Conservation (phyloP, 2,113 vertebrate species). For the Callipepla squamata region DNA sequence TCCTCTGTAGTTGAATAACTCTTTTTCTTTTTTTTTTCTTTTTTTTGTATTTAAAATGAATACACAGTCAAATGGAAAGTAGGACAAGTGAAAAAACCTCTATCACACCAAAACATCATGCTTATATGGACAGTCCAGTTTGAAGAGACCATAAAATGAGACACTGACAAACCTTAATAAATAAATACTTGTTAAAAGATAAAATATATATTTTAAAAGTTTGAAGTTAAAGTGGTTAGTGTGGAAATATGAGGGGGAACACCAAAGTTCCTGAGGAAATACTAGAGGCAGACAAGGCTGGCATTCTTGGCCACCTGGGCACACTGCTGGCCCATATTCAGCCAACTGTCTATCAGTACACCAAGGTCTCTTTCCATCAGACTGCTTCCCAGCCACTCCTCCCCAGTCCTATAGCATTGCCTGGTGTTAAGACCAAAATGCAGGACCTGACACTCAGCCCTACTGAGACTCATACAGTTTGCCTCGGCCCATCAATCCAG, state of each 20-base stretch:
- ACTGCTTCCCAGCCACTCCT: too few species aligned
- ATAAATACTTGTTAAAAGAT: neutral
- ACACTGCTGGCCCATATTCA: too few species aligned
- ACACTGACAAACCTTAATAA: neutral
- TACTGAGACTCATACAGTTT: too few species aligned
- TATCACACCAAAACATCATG: neutral
- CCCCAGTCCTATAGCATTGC: too few species aligned
- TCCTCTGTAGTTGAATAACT: neutral
- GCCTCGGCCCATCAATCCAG: too few species aligned
- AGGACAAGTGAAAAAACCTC: neutral
- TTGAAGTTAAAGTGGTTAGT: neutral
- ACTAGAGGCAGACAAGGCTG: neutral
- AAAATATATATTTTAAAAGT: neutral
- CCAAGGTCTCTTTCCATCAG: too few species aligned
- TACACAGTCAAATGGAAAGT: neutral
- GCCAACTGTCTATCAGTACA: too few species aligned
- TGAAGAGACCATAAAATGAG: neutral
- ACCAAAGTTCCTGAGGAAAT: neutral
- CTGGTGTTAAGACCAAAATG: too few species aligned
- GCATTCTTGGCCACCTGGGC: too few species aligned
- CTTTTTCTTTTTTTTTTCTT: neutral
- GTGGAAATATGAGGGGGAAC: neutral
- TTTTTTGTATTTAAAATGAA: neutral
- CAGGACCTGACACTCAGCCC: too few species aligned
- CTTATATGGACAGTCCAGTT: neutral